Base-by-base conservation (phyloP, 64 coral and sea anemone genomes). In the Pocillopora verrucosa region DNA sequence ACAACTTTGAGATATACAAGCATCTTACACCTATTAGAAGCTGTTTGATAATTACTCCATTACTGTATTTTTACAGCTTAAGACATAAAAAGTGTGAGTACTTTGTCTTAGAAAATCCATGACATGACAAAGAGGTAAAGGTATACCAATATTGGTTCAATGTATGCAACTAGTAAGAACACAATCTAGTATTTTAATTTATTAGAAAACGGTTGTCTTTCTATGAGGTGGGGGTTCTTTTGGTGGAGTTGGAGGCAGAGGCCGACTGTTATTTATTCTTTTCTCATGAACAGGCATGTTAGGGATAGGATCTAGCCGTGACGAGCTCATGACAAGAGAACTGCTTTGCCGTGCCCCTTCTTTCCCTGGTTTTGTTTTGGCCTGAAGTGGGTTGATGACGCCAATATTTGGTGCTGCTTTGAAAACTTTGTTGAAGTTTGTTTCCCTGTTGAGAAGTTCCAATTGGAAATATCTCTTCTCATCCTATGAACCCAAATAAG, bases 401-500 rank as follows among this genome's bases (percentile, higher is more conserved):
- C 96, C 96, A 64, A 98, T 90, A 36, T 93, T 94, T 67, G 96
- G 96, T 4, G 96, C 78, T 30, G 86, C 72, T 59, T 92, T 98
- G 89, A 98, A 98, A 24, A 98, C 89, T 68, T 98, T 98, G 86
- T 98, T 98, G 75, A 98, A 98, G 70, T 98, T 98, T 51, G 96
- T 98, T 76, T 98, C 96, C 58, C 96, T 89, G 96, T 98, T 98
- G 59, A 98, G 78, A 20, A 98, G 80, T 67, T 98, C 96, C 69
- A 98, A 45, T 77, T 98, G 96, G 59, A 94, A 98, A 86, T 98
- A 98, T 12, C 96, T 77, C 80, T 98, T 98, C 60, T 98, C 96
- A 76, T 98, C 96, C 92, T 98, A 41, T 75, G 77, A 91, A 25
- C 84, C 20, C 9, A 74, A 80, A 36, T 36, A 68, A 70, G 34